These are phyloP conservation scores for Caranx melampygus DNA, from an alignment of 2,113 vertebrate species.

Conservation along the genomic window DNA sequence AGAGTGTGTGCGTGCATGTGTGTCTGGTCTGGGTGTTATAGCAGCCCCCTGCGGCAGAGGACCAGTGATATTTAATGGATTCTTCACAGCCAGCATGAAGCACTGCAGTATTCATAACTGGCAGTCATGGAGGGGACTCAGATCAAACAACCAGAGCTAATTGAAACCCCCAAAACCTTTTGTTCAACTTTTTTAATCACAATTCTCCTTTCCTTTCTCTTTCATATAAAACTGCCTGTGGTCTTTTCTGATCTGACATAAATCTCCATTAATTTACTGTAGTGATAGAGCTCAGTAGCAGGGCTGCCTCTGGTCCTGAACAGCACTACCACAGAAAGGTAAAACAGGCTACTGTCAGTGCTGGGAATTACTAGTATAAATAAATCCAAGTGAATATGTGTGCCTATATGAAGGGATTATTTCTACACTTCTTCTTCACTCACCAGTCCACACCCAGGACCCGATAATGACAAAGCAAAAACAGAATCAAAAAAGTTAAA, in stretches of 20 bases:
- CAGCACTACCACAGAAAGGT: conserved; percentile 39
- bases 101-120: conserved; percentile 63
- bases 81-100: conserved; percentile 60
- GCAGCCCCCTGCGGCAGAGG: conserved; percentile 46
- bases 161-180: conserved; percentile 70
- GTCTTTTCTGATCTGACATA: conserved; percentile 54
- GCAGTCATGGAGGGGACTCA: conserved; percentile 56
- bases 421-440: neutral
- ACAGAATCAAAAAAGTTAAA: too few species aligned
- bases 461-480: too few species aligned
- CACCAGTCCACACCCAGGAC: neutral
- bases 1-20: conserved; percentile 12
- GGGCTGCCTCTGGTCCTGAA: conserved; percentile 31
- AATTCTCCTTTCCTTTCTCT: conserved; percentile 42
- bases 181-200: conserved; percentile 62
- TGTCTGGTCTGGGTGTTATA: conserved; percentile 50
- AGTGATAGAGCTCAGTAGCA: conserved; percentile 8
- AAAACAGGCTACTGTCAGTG: conserved; percentile 17
- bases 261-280: conserved; percentile 61
- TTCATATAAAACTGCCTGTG: conserved; percentile 58
- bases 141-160: conserved; percentile 76
- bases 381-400: conserved; percentile 32
- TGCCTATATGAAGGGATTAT: conserved; percentile 9
- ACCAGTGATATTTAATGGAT: conserved; percentile 70
- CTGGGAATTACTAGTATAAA: conserved; percentile 27